phyloP scores from a whole-genome alignment of 2,113 vertebrate species.

The cat (Felis catus) region F.catus_Fca126_mat1.0 CM031416.1:70281501-70282000 shows the following conservation, averaged over 20 bases:
- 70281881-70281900: not conserved
- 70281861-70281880: not conserved
- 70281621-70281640: not conserved
- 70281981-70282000: not conserved
- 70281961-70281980: not conserved
- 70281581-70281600: not conserved
- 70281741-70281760: not conserved
- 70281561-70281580: not conserved
- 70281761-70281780: not conserved
- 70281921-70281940: not conserved
- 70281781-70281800: not conserved
- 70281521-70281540: not conserved
- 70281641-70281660: not conserved
- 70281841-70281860: not conserved
- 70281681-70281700: not conserved
- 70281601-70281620: not conserved
- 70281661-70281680: not conserved
- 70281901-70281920: not conserved
- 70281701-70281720: not conserved
- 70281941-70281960: not conserved
- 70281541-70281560: not conserved
- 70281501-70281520: not conserved
- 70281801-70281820: not conserved
- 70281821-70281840: not conserved
- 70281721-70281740: not conserved